Evolutionary conservation across 2,888 invertebrate genomes (phyloP).

Genomic region (Teinopalpus imperialis): DNA sequence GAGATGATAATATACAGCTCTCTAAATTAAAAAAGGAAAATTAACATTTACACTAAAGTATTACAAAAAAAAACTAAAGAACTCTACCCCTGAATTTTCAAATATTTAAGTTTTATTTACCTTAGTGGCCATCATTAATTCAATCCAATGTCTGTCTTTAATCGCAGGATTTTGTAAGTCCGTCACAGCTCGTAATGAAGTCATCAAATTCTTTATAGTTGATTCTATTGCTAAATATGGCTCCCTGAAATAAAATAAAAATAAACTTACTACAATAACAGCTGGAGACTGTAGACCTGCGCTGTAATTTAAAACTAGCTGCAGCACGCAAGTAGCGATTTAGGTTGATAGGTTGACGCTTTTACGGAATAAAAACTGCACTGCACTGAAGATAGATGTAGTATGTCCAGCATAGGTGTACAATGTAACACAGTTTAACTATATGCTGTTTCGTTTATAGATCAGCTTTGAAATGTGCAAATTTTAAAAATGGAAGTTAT

Average conservation of each 20-base stretch:
- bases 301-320: too few species aligned
- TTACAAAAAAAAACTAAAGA: not conserved
- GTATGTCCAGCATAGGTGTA: too few species aligned
- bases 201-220: constrained; percentile 95
- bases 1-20: constrained; percentile 49
- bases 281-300: too few species aligned
- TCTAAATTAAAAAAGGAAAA: constrained; percentile 51
- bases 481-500: too few species aligned
- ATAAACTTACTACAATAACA: too few species aligned
- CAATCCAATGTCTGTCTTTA: constrained; percentile 95
- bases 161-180: constrained; percentile 97
- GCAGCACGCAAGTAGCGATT: too few species aligned
- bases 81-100: constrained; percentile 10
- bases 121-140: constrained; percentile 96
- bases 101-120: constrained; percentile 56
- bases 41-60: constrained; percentile 17
- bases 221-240: constrained; percentile 90
- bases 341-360: too few species aligned
- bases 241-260: constrained; percentile 77
- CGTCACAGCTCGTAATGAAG: constrained; percentile 94
- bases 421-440: too few species aligned
- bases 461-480: too few species aligned
- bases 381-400: too few species aligned
- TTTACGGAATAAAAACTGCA: too few species aligned
- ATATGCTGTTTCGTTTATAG: too few species aligned